Percentiles rank a stretch among this genome's conserved stretches.
Conservation (phyloP, 1,140 invertebrate genomes). For the Lepidotrigona ventralis region DNA sequence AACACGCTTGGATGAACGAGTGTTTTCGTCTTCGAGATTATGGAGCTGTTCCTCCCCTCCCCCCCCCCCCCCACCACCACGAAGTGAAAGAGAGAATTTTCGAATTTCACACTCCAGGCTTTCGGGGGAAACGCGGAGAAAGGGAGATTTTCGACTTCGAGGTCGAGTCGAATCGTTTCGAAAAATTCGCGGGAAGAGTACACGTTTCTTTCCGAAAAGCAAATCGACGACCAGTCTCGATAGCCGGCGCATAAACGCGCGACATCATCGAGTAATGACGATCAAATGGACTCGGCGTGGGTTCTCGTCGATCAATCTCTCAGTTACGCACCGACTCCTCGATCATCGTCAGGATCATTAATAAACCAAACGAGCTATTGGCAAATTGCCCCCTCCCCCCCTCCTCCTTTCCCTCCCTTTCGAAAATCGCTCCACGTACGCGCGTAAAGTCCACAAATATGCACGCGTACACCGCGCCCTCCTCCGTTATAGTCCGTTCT, state of each 20-base stretch:
- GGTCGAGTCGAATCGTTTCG: no score
- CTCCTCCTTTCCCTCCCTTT: no score
- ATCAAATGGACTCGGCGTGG: slow-evolving; percentile 23
- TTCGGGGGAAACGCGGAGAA: no score
- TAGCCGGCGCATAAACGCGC: not conserved
- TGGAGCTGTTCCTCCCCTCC: not conserved
- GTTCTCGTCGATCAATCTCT: slow-evolving; percentile 40
- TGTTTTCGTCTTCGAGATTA: slow-evolving; percentile 2
- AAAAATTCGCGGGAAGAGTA: no score
- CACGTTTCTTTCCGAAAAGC: no score
- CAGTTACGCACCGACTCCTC: slow-evolving; percentile 13
- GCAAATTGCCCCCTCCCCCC: not conserved
- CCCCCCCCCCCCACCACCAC: no score
- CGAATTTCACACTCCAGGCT: no score
- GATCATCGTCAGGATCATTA: slow-evolving; percentile 45
- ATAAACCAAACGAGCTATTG: slow-evolving; percentile 35
- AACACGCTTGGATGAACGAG: slow-evolving; percentile 17
- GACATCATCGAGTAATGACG: slow-evolving; percentile 27
- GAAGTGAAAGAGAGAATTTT: no score
- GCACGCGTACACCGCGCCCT: not conserved
- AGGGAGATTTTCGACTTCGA: no score
- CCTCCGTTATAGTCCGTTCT: no score
- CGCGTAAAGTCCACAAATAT: slow-evolving; percentile 51
- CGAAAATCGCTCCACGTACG: not conserved
- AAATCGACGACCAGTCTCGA: not conserved